Percentiles rank a stretch among this genome's conserved stretches.
phyloP scores from a whole-genome alignment of 2,113 vertebrate species.

The Potamarius usumacintae region DNA sequence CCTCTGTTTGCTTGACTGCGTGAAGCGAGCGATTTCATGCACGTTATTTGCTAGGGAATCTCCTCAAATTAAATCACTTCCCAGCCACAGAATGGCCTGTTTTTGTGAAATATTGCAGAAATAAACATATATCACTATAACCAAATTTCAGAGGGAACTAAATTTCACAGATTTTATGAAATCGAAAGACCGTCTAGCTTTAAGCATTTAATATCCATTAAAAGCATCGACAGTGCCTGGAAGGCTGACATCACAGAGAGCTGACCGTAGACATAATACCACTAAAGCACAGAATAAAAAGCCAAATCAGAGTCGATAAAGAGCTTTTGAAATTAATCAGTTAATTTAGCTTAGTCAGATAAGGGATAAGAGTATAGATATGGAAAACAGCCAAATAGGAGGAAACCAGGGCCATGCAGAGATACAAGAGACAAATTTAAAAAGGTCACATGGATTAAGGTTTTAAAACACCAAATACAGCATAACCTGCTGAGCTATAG shows the following conservation, averaged over 20 bases:
- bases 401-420: not conserved
- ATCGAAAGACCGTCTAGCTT: no score
- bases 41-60: no score
- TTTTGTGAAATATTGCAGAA: no score
- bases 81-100: no score
- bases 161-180: no score
- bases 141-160: no score
- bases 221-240: not conserved
- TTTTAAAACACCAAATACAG: not conserved
- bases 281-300: not conserved
- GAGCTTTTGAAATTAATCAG: not conserved
- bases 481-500: not conserved
- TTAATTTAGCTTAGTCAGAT: not conserved
- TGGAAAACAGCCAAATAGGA: not conserved
- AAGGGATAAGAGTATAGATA: not conserved
- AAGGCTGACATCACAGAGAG: slow-evolving; percentile 5
- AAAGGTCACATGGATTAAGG: not conserved
- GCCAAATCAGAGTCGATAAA: not conserved
- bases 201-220: not conserved
- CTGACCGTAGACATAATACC: not conserved
- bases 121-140: no score
- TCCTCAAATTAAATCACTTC: no score
- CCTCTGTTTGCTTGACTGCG: no score
- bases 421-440: not conserved
- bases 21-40: no score